These are phyloP conservation scores for Boulengerochromis microlepis DNA, from an alignment of 2,113 vertebrate genomes.

Conservation along the genomic window DNA sequence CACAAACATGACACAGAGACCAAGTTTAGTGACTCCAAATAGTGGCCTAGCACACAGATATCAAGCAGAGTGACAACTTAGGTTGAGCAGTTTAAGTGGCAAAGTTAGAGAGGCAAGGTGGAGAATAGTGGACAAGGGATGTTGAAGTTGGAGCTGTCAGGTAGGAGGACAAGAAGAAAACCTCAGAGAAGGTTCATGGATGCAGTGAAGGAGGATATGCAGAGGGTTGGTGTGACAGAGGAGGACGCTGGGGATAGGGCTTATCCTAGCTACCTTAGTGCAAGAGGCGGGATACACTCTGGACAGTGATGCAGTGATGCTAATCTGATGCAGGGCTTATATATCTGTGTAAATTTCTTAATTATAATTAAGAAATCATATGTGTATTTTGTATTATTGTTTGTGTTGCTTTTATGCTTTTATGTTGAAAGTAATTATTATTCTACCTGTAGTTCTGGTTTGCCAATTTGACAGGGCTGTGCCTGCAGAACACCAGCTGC, in stretches of 20 bases:
- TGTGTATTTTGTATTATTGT: background rate
- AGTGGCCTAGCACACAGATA: background rate
- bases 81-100: background rate
- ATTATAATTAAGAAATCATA: background rate
- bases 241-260: background rate
- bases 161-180: background rate
- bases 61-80: background rate
- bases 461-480: background rate
- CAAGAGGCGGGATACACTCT: background rate
- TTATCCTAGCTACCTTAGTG: background rate
- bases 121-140: background rate
- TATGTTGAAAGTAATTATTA: background rate
- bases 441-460: background rate
- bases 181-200: background rate
- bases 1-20: background rate
- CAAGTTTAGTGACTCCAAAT: background rate
- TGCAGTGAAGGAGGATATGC: background rate
- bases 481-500: background rate
- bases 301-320: background rate
- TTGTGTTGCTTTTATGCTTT: background rate
- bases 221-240: background rate
- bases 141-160: background rate
- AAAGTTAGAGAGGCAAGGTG: background rate
- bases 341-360: fast-evolving
- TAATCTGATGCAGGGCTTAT: background rate